phyloP scores from a whole-genome alignment of 2,113 vertebrate genomes.

The Otocyon megalotis region DNA sequence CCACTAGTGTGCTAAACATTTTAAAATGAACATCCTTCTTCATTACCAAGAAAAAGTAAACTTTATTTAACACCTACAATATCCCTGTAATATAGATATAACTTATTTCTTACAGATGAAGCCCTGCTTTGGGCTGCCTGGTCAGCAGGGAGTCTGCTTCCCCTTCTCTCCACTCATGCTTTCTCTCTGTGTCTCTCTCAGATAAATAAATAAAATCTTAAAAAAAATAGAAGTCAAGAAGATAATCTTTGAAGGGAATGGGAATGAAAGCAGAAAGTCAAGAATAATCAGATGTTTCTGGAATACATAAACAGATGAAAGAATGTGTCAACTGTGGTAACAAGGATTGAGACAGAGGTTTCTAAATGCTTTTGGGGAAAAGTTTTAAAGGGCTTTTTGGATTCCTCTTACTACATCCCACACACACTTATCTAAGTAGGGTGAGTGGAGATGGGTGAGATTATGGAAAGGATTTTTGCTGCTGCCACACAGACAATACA shows the following conservation, averaged over 20 bases:
- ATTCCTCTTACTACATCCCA: neutral
- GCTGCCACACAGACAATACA: neutral
- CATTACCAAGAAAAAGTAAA: neutral
- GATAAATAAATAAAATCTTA: too few species aligned
- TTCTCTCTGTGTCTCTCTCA: too few species aligned
- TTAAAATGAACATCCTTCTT: neutral
- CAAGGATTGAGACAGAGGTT: neutral
- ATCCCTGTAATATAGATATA: neutral
- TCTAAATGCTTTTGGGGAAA: neutral
- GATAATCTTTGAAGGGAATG: neutral
- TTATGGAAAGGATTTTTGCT: neutral
- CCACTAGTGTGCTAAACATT: neutral
- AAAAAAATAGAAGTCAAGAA: too few species aligned
- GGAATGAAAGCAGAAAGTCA: neutral
- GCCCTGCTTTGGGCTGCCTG: too few species aligned
- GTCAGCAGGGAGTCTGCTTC: too few species aligned
- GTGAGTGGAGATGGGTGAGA: neutral
- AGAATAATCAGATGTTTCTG: neutral
- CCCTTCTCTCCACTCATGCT: too few species aligned
- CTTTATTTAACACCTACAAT: neutral
- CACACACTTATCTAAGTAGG: too few species aligned
- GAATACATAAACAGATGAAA: neutral
- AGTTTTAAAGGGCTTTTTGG: neutral
- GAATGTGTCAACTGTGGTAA: rapidly evolving
- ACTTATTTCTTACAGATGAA: neutral